These are phyloP conservation scores for Pomacea maculata DNA, from an alignment of 1,140 invertebrate species.

Conservation along the genomic window DNA sequence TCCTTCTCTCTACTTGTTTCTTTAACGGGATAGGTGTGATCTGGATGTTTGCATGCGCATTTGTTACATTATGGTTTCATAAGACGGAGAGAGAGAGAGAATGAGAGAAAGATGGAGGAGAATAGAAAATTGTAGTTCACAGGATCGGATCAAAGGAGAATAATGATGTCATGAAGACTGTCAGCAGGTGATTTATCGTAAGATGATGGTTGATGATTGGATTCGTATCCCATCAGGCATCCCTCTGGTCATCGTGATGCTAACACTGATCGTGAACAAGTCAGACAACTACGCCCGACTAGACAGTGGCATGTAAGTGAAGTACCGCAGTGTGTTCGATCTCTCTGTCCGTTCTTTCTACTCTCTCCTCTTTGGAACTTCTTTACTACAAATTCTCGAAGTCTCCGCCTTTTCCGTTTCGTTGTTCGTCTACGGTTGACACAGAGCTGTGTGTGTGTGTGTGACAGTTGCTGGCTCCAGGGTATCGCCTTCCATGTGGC, in stretches of 20 bases:
- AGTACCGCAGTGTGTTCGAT: too few species aligned
- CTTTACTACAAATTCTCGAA: too few species aligned
- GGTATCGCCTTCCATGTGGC: conserved; percentile 62
- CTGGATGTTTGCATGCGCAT: too few species aligned
- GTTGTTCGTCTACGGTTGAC: not conserved
- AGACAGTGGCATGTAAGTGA: conserved; percentile 49
- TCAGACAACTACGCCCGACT: conserved; percentile 57
- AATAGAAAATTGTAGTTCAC: not conserved
- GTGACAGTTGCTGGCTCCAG: conserved; percentile 62
- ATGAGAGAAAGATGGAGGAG: not conserved
- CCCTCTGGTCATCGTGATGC: conserved; percentile 58
- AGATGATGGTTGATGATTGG: too few species aligned
- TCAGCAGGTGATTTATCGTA: not conserved
- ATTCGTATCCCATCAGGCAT: conserved; percentile 57
- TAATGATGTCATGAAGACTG: too few species aligned
- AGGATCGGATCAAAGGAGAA: too few species aligned
- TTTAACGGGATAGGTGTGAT: too few species aligned
- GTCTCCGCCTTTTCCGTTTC: too few species aligned
- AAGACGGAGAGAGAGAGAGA: not conserved
- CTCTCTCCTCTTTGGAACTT: too few species aligned
- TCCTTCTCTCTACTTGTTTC: too few species aligned
- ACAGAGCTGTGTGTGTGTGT: not conserved
- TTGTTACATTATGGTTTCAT: not conserved
- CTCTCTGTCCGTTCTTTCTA: too few species aligned
- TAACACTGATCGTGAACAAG: conserved; percentile 55